Conservation (phyloP, 2,888 invertebrate species). For the Leptogaster cylindrica region DNA sequence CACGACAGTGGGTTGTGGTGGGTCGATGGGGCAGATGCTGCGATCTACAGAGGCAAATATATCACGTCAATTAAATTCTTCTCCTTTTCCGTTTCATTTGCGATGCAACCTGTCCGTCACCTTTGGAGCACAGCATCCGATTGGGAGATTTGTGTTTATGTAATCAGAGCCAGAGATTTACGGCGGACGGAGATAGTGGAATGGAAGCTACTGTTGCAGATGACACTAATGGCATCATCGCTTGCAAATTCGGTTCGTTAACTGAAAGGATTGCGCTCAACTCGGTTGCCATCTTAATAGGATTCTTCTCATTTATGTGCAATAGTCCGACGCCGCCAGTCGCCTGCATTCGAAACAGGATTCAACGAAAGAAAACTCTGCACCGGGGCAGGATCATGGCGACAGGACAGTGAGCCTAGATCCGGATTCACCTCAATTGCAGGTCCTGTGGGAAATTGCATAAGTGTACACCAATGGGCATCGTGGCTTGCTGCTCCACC, state of each 20-base stretch:
- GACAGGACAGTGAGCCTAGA: neutral
- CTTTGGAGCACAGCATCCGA: neutral
- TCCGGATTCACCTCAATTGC: constrained; percentile 9
- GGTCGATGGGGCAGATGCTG: neutral
- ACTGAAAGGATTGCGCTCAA: neutral
- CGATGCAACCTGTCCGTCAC: neutral
- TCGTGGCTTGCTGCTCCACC: neutral
- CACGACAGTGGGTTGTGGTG: neutral
- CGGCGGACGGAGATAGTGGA: neutral
- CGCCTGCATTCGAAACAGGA: neutral
- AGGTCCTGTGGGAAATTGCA: constrained; percentile 23
- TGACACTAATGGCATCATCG: constrained; percentile 10
- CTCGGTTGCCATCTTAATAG: constrained; percentile 25
- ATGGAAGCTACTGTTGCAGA: neutral
- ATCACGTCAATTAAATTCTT: constrained; percentile 1
- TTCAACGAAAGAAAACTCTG: neutral
- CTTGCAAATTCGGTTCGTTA: constrained; percentile 18
- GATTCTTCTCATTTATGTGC: neutral
- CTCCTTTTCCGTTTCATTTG: neutral
- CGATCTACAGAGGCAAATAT: neutral
- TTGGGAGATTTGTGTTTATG: constrained; percentile 3
- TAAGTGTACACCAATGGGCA: neutral
- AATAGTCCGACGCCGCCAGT: neutral
- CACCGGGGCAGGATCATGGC: neutral
- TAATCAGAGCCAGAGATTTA: neutral